Evolutionary conservation across 2,797 vertebrate species (phyloP).

Genomic region (Caiman crocodilus): DNA sequence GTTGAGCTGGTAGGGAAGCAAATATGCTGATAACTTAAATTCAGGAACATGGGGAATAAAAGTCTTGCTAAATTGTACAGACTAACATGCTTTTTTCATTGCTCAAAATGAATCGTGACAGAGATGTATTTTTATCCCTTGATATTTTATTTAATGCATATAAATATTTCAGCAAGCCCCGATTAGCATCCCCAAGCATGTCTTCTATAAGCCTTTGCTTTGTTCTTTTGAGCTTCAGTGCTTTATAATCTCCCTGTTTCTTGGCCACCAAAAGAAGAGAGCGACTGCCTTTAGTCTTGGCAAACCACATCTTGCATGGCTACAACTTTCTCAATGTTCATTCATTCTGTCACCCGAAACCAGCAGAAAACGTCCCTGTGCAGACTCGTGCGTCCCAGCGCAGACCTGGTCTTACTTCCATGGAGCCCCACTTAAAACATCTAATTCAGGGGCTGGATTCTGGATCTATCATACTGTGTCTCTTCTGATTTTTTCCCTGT

Average conservation of each 20-base stretch:
- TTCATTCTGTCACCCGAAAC: background rate
- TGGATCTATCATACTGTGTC: background rate
- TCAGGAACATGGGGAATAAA: background rate
- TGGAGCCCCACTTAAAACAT: background rate
- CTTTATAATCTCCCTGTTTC: background rate
- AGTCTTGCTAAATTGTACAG: background rate
- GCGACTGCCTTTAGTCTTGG: background rate
- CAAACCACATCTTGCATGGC: background rate
- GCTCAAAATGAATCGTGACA: background rate
- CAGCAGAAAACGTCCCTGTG: background rate
- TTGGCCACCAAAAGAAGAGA: background rate
- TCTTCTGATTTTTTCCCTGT: background rate
- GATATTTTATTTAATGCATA: constrained; percentile 62
- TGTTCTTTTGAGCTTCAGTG: background rate
- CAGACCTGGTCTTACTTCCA: background rate
- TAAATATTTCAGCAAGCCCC: constrained; percentile 45
- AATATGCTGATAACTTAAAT: background rate
- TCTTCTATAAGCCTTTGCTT: background rate
- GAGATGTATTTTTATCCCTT: constrained; percentile 24
- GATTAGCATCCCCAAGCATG: background rate
- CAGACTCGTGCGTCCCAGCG: background rate
- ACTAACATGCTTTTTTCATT: background rate
- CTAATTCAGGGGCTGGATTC: background rate
- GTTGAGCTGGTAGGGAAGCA: background rate
- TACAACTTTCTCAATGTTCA: background rate